Conservation (phyloP, 2,113 vertebrate species). For the Siniperca chuatsi region DNA sequence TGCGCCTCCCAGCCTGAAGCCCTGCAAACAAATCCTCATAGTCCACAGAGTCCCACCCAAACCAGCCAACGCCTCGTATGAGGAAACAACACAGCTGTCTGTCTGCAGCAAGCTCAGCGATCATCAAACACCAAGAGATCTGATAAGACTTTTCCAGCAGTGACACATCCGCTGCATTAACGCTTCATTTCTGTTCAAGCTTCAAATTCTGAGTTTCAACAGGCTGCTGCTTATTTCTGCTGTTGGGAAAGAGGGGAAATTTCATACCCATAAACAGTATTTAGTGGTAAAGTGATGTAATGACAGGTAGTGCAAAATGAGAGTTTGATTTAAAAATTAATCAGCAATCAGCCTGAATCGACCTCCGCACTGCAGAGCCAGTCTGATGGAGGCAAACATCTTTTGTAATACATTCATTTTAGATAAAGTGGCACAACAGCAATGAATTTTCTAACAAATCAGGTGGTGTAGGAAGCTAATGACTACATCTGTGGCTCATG, state of each 20-base stretch:
- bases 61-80: constrained; percentile 12
- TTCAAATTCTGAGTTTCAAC: background rate
- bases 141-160: background rate
- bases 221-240: constrained; percentile 28
- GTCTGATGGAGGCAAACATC: too few relatives aligned
- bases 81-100: background rate
- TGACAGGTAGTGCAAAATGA: background rate
- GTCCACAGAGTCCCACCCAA: constrained; percentile 9
- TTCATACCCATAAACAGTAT: background rate
- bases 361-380: too few relatives aligned
- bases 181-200: background rate
- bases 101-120: background rate
- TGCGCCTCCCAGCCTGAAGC: background rate
- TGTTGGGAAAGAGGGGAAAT: background rate
- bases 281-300: background rate
- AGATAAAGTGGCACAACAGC: too few relatives aligned
- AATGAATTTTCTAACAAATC: too few relatives aligned
- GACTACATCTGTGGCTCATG: too few relatives aligned
- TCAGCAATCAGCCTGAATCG: too few relatives aligned
- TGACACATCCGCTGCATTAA: background rate
- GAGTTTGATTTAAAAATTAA: too few relatives aligned
- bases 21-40: constrained; percentile 16
- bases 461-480: too few relatives aligned
- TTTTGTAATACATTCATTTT: too few relatives aligned
- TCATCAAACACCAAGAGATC: background rate